A percentile compares a stretch with the other conserved stretches of the same genome.
Evolutionary conservation across 2,797 vertebrate species (phyloP).

Genomic region (Pangasius larnaudii): DNA sequence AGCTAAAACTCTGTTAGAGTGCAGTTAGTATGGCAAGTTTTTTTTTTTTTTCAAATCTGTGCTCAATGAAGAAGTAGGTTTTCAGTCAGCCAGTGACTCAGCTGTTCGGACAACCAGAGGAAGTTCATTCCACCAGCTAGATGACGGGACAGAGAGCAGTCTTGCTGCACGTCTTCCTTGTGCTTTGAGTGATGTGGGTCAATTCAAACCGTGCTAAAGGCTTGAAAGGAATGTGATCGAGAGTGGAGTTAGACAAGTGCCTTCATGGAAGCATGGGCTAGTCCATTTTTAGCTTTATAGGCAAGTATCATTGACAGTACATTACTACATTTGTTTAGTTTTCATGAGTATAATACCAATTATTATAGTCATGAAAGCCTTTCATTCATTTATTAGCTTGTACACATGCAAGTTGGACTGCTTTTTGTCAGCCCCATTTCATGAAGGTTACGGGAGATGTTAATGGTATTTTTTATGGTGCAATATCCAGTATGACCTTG

Average conservation of each 20-base stretch:
- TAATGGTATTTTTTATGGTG: conserved; percentile 42
- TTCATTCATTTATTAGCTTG: background rate
- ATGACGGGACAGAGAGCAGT: background rate
- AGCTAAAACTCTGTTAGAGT: background rate
- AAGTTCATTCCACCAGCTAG: background rate
- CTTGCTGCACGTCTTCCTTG: background rate
- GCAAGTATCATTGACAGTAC: background rate
- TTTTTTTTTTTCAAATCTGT: background rate
- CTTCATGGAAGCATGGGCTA: background rate
- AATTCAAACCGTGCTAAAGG: background rate
- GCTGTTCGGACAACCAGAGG: background rate
- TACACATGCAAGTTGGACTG: background rate
- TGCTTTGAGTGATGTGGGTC: background rate
- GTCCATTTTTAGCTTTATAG: background rate
- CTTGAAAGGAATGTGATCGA: background rate
- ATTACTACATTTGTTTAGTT: background rate
- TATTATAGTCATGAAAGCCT: background rate
- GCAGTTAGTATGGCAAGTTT: background rate
- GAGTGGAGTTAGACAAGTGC: background rate
- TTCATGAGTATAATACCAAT: background rate
- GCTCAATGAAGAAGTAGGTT: background rate
- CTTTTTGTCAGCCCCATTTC: background rate
- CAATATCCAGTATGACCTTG: conserved; percentile 48
- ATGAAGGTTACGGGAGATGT: background rate
- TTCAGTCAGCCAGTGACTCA: background rate